Evolutionary conservation across 2,888 invertebrate genomes (phyloP).

Genomic region (Ernsta delagoae): DNA sequence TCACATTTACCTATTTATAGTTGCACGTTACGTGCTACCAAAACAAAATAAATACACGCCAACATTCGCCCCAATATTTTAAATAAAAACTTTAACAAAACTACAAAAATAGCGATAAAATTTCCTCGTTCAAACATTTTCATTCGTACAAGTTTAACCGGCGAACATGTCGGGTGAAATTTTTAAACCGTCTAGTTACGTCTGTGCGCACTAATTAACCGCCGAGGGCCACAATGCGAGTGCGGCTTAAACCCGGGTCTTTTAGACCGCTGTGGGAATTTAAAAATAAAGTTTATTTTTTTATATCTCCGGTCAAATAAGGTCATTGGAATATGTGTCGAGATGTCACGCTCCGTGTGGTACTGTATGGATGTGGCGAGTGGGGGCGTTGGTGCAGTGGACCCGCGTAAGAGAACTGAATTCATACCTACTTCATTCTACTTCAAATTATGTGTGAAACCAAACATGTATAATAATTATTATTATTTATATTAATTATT

Average conservation of each 20-base stretch:
- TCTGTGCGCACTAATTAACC: constrained; percentile 35
- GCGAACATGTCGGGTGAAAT: constrained; percentile 35
- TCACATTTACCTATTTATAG: too few relatives aligned
- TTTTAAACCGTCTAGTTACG: constrained; percentile 35
- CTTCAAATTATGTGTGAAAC: background rate
- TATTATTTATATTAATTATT: too few relatives aligned
- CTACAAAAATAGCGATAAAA: constrained; percentile 7
- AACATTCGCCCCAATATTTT: too few relatives aligned
- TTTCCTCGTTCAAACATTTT: constrained; percentile 14
- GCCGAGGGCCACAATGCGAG: constrained; percentile 36
- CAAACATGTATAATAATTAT: too few relatives aligned
- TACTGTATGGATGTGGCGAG: constrained; percentile 11
- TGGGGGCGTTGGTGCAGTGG: background rate
- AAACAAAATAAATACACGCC: too few relatives aligned
- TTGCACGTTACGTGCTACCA: too few relatives aligned
- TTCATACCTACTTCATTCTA: background rate
- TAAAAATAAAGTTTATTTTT: constrained; percentile 35
- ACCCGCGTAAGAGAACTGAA: background rate
- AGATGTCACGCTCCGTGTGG: constrained; percentile 26
- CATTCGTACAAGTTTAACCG: constrained; percentile 15
- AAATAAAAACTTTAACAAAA: background rate
- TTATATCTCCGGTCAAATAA: constrained; percentile 37
- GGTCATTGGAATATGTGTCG: constrained; percentile 36
- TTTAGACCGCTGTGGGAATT: constrained; percentile 33
- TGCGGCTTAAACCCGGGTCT: constrained; percentile 24